Conservation (phyloP, 2,113 vertebrate genomes). For the Cyanistes caeruleus region DNA sequence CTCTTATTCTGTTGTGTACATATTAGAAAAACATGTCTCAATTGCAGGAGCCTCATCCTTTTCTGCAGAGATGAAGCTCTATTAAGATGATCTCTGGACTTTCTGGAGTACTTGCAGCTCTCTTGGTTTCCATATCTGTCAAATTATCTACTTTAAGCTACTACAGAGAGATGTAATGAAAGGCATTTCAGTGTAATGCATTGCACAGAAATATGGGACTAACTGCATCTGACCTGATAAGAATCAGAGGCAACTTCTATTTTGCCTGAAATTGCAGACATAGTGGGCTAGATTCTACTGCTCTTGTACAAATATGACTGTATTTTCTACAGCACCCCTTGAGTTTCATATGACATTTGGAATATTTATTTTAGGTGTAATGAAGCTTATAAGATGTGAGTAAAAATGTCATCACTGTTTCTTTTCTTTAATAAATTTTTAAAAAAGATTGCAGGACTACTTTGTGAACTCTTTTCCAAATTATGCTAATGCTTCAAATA, state of each 20-base stretch:
- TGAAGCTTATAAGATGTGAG: background rate
- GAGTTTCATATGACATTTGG: background rate
- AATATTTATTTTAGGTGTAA: background rate
- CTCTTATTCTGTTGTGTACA: background rate
- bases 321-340: background rate
- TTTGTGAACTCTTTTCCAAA: background rate
- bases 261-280: background rate
- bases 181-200: background rate
- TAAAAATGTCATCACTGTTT: background rate
- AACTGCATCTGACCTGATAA: background rate
- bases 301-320: background rate
- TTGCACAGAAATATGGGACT: background rate
- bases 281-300: background rate
- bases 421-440: background rate
- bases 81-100: background rate
- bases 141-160: background rate
- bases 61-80: background rate
- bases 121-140: background rate
- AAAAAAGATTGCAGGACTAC: rapidly evolving
- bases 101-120: background rate
- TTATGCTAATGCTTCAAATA: background rate
- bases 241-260: background rate
- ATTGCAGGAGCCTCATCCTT: background rate
- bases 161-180: background rate
- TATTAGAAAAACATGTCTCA: background rate